Base-by-base conservation (phyloP, 2,888 invertebrate genomes). In the Acleris emargana region DNA sequence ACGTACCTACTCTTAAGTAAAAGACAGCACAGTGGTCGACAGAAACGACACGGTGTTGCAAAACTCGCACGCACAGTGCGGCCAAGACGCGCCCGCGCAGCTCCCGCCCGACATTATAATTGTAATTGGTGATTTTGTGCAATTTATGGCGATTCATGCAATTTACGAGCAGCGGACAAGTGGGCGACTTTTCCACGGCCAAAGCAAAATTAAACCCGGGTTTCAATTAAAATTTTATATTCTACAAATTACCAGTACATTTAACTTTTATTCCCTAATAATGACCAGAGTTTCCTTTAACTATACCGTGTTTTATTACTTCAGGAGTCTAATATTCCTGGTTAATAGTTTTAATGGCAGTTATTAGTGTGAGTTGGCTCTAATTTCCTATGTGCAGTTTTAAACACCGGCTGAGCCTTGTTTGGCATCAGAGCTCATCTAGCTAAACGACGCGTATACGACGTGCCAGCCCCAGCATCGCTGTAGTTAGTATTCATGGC, bases 91-190 rank as follows among this genome's bases (percentile, higher is more conserved):
- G 69, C 58, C 62, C 13, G 55, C 67, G 72, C 68, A 61, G 71
- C 75, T 75, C 77, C 79, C 83, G 82, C 83, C 84, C 78, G 81
- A 86, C 86, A 88, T 86, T 87, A 86, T 85, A 83, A 83, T 84
- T 86, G 85, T 90, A 89, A 91, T 89, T 89, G 87, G 86, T 77
- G 89, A 91, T 89, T 90, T 90, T 84, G 86, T 84, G 85, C 88
- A 91, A 91, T 91, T 91, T 91, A 91, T 90, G 86, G 87, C 87
- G 86, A 88, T 87, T 83, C 84, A 72, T 76, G 84, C 87, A 90
- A 90, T 91, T 91, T 91, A 91, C 87, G 90, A 88, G 79, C 89
- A 88, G 87, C 88, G 86, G 89, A 89, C 90, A 90, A 86, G 88
- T 86, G 87, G 86, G 81, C 86, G 86, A 89, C 84, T 77, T 81